Conservation (phyloP, 2,888 invertebrate species). For the Volucella bombylans region DNA sequence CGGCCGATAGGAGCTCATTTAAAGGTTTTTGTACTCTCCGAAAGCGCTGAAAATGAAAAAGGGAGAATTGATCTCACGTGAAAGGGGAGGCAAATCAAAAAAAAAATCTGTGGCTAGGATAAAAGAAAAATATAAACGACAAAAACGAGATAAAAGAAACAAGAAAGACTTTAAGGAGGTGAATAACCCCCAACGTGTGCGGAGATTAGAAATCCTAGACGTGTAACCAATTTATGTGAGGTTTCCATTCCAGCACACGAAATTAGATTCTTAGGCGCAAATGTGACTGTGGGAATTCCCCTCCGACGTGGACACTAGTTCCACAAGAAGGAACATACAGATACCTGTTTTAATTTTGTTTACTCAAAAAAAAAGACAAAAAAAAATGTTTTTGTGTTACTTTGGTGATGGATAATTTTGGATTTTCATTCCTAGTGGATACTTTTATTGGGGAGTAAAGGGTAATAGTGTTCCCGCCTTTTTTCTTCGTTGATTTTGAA, state of each 20-base stretch:
- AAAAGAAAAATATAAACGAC: constrained; percentile 28
- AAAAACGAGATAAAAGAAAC: constrained; percentile 29
- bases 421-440: constrained; percentile 19
- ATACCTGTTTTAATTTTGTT: constrained; percentile 57
- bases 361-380: not conserved
- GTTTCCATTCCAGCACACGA: constrained; percentile 32
- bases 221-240: constrained; percentile 68
- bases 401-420: constrained; percentile 21
- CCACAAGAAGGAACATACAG: constrained; percentile 37
- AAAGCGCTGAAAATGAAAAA: constrained; percentile 32
- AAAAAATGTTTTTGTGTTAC: constrained; percentile 4
- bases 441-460: constrained; percentile 21
- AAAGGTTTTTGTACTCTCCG: constrained; percentile 48
- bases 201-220: constrained; percentile 72
- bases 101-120: constrained; percentile 61
- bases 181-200: constrained; percentile 57
- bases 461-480: constrained; percentile 30
- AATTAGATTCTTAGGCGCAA: constrained; percentile 53
- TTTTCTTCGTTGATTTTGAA: constrained; percentile 14
- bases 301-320: constrained; percentile 30
- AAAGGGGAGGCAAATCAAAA: not conserved
- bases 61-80: not conserved
- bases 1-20: constrained; percentile 36
- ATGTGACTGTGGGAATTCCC: constrained; percentile 64
- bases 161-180: constrained; percentile 53